Evolutionary conservation across 2,888 invertebrate species (phyloP), one percentile per base, ranked within the genome.

Genomic region (Argyra leucocephala): DNA sequence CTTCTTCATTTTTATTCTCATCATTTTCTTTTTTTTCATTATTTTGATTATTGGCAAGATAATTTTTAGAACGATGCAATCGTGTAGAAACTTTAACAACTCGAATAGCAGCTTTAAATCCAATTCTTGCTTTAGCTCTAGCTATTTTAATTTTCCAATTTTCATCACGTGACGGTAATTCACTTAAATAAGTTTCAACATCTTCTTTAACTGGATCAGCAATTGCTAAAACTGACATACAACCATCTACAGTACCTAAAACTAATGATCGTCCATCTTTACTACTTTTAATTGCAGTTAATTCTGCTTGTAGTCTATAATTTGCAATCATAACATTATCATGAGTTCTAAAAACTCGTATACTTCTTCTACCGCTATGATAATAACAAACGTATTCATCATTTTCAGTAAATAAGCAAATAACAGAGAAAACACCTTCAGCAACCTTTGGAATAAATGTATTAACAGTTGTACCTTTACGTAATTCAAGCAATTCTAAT

Each of bases 381-480:
- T 98, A 98, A 76, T 98, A 98, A 63, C 97, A 85, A 2, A 97
- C 97, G 73, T 98, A 96, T 73, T 93, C 89, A 72, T 97, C 95
- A 2, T 90, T 93, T 69, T 91, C 89, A 66, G 94, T 96, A 78
- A 98, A 98, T 82, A 91, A 87, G 67, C 94, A 93, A 69, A 95
- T 93, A 22, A 97, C 94, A 2, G 93, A 94, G 78, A 97, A 97
- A 0, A 98, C 97, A 0, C 98, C 98, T 78, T 98, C 97, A 0
- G 97, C 96, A 0, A 97, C 90, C 76, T 92, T 87, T 7, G 93
- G 93, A 69, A 98, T 96, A 69, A 95, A 90, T 0, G 91, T 95
- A 76, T 90, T 90, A 0, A 93, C 88, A 0, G 91, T 90, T 62
- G 88, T 86, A 0, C 97, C 96, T 73, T 92, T 89, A 74, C 93